These are phyloP conservation scores for Mesocricetus auratus DNA, from an alignment of 2,113 vertebrate genomes.

Conservation along the genomic window DNA sequence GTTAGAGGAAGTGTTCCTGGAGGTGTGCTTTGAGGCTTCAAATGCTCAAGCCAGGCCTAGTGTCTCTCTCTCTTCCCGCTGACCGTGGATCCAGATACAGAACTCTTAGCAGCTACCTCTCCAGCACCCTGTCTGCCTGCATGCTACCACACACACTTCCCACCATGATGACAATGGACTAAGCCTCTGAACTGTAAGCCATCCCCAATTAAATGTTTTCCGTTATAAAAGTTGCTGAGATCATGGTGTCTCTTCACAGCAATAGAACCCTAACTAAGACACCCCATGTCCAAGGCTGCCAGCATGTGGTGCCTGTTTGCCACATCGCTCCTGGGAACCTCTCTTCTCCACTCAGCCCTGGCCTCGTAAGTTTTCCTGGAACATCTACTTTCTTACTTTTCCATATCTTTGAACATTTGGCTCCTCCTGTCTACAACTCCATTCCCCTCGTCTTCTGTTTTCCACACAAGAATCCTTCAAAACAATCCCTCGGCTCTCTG, in stretches of 20 bases:
- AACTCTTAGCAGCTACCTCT: background rate
- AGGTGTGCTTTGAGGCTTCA: background rate
- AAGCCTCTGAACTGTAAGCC: background rate
- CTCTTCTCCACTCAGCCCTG: slow-evolving; percentile 8
- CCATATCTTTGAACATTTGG: background rate
- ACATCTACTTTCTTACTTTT: background rate
- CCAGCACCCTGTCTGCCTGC: background rate
- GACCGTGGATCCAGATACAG: background rate
- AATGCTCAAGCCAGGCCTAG: background rate
- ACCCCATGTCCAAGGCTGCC: background rate
- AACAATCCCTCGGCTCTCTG: background rate
- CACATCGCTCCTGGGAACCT: background rate
- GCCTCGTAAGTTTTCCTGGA: background rate
- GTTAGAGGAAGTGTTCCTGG: background rate
- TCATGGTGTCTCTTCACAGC: background rate
- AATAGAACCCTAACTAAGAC: background rate
- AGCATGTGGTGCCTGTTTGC: background rate
- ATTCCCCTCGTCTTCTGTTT: background rate
- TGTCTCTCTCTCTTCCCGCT: background rate
- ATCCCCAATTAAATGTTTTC: background rate
- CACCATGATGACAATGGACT: background rate
- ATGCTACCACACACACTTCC: background rate
- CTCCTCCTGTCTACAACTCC: background rate
- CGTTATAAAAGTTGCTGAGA: background rate
- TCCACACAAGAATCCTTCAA: slow-evolving; percentile 2